These are phyloP conservation scores for Meta bourneti DNA, from an alignment of 2,888 invertebrate genomes.

Conservation along the genomic window DNA sequence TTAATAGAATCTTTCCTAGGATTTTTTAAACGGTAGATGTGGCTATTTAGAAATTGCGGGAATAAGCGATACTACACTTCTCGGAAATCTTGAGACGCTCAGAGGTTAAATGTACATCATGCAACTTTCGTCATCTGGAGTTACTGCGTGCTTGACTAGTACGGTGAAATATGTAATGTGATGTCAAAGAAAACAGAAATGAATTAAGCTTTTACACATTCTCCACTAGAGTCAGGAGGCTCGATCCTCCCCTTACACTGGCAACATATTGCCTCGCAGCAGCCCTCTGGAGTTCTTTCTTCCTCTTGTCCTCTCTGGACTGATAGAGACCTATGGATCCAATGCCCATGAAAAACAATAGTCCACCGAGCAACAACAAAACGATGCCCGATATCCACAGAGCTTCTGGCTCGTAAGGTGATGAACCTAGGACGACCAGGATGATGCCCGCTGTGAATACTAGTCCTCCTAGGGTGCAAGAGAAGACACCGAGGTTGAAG, in stretches of 20 bases:
- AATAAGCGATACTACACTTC: too few species aligned
- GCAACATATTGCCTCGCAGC: conserved; percentile 77
- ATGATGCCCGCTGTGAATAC: conserved; percentile 77
- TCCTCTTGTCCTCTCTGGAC: conserved; percentile 77
- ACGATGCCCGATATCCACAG: conserved; percentile 78
- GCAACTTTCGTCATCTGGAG: too few species aligned
- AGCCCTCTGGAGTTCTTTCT: conserved; percentile 76
- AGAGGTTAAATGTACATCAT: too few species aligned
- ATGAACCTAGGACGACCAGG: conserved; percentile 77
- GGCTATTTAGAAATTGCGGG: too few species aligned
- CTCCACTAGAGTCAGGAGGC: conserved; percentile 68
- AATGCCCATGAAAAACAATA: conserved; percentile 78
- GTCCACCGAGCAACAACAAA: conserved; percentile 76
- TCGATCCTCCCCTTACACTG: conserved; percentile 73
- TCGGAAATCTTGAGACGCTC: too few species aligned
- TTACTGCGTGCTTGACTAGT: too few species aligned
- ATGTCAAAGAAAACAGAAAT: neutral
- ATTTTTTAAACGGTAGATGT: too few species aligned
- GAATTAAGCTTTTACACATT: neutral
- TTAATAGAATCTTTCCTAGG: too few species aligned
- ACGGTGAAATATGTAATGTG: neutral
- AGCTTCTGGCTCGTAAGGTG: conserved; percentile 77
- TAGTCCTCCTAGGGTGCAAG: conserved; percentile 77
- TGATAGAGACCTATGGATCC: conserved; percentile 78
- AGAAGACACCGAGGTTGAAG: conserved; percentile 77